These are phyloP conservation scores for Sycophila texana DNA, from an alignment of 2,888 invertebrate species.

Conservation along the genomic window DNA sequence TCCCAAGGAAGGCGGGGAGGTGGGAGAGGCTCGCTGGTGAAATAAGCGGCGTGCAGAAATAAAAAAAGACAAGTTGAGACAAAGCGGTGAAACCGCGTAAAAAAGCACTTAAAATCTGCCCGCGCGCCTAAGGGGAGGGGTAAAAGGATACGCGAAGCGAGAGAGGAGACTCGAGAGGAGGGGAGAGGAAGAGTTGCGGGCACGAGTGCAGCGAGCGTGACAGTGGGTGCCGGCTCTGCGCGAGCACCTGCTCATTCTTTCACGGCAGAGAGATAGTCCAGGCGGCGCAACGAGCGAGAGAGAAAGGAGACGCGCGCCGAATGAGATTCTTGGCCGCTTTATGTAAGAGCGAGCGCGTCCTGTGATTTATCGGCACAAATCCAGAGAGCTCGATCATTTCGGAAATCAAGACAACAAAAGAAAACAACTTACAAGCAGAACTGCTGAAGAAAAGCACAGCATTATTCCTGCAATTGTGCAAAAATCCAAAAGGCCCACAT, in stretches of 20 bases:
- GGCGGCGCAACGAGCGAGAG: background rate
- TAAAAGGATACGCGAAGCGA: conserved; percentile 14
- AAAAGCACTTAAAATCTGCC: conserved; percentile 70
- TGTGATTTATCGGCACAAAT: conserved; percentile 49
- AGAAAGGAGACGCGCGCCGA: conserved; percentile 56
- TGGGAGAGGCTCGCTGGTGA: conserved; percentile 6
- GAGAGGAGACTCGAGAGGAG: conserved; percentile 35
- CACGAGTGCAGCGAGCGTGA: conserved; percentile 74
- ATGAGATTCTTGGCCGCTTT: conserved; percentile 54
- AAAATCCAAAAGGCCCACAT: no score
- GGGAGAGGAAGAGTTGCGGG: conserved; percentile 64
- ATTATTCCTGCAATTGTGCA: no score
- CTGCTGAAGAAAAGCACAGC: no score
- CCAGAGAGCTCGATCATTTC: conserved; percentile 21
- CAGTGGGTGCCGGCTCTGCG: conserved; percentile 69
- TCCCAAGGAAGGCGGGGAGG: conserved; percentile 34
- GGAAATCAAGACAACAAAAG: no score
- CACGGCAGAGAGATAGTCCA: conserved; percentile 37
- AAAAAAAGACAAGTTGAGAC: conserved; percentile 63
- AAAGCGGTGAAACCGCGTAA: conserved; percentile 71
- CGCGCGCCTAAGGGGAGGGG: conserved; percentile 48
- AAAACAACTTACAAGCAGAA: no score
- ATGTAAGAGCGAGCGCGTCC: conserved; percentile 42
- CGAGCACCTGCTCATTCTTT: conserved; percentile 74
- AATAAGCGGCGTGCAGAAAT: conserved; percentile 43